Percentiles rank a stretch among this genome's conserved stretches.
These are phyloP conservation scores for Crematogaster levior DNA, from an alignment of 2,888 invertebrate species.

Conservation along the genomic window DNA sequence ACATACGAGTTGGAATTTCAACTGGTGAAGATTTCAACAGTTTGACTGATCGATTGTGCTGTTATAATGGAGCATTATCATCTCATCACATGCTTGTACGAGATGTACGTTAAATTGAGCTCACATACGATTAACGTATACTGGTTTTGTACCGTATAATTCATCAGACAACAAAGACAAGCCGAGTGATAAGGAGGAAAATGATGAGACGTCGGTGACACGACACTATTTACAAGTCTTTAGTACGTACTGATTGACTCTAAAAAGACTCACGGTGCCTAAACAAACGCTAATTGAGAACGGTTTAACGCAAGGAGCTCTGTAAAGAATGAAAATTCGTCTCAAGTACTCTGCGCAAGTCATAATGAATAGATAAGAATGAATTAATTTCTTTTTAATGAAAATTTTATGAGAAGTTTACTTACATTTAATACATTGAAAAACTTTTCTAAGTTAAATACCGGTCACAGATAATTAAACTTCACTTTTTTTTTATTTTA, in stretches of 20 bases:
- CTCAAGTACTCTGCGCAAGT: neutral
- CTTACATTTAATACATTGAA: neutral
- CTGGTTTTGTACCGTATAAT: constrained; percentile 15
- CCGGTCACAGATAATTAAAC: neutral
- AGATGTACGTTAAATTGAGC: constrained; percentile 13
- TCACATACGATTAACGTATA: constrained; percentile 29
- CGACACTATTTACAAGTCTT: constrained; percentile 48
- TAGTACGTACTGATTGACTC: constrained; percentile 46
- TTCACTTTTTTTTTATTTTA: neutral
- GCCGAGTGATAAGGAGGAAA: constrained; percentile 29
- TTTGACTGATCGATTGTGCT: neutral
- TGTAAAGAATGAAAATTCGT: constrained; percentile 20
- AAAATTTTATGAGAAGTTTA: neutral
- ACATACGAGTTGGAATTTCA: neutral
- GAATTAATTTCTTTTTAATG: neutral
- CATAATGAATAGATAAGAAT: neutral
- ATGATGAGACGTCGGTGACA: constrained; percentile 8
- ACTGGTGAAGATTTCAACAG: constrained; percentile 17
- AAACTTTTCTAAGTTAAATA: neutral
- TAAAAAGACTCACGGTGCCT: constrained; percentile 40
- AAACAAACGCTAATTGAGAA: constrained; percentile 46
- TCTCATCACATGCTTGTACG: constrained; percentile 23
- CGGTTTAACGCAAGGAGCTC: constrained; percentile 15
- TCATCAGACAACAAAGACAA: constrained; percentile 36
- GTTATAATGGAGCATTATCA: constrained; percentile 4